Evolutionary conservation across 2,113 vertebrate species (phyloP).

Genomic region (Cebus imitator): DNA sequence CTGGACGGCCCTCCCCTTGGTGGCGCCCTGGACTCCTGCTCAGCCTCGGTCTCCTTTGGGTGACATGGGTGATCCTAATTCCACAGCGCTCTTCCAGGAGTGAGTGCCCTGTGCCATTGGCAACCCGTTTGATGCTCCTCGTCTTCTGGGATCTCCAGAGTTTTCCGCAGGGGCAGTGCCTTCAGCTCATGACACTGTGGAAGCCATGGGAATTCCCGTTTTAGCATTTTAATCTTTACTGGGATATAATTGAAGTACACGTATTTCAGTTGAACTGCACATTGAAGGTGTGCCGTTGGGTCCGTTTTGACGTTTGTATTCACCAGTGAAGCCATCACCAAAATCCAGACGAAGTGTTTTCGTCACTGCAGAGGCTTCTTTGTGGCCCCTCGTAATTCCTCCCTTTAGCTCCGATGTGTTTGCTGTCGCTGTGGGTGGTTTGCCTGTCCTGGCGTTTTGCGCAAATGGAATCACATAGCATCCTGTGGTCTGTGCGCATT

Average conservation of each 20-base stretch:
- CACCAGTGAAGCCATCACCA: fast-evolving
- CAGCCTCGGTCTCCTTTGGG: background rate
- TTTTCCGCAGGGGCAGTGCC: background rate
- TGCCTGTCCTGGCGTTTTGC: background rate
- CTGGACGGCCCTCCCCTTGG: background rate
- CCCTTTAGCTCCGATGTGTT: background rate
- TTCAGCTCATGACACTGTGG: background rate
- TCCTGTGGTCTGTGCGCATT: background rate
- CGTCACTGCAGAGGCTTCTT: background rate
- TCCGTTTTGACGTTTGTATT: fast-evolving
- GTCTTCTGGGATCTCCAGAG: no score
- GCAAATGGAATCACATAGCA: fast-evolving
- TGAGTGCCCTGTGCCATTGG: background rate
- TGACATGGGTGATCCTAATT: background rate
- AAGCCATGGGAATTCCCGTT: background rate
- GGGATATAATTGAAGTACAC: background rate
- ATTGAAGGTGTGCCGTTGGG: fast-evolving
- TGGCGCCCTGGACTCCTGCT: background rate
- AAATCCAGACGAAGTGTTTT: background rate
- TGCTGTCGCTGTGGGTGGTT: background rate
- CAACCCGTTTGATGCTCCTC: background rate
- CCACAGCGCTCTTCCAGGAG: background rate
- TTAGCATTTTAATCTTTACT: background rate
- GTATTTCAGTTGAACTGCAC: background rate
- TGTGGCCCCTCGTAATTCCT: background rate